Conservation (phyloP, 2,113 vertebrate species). For the Protobothrops flavoviridis region DNA sequence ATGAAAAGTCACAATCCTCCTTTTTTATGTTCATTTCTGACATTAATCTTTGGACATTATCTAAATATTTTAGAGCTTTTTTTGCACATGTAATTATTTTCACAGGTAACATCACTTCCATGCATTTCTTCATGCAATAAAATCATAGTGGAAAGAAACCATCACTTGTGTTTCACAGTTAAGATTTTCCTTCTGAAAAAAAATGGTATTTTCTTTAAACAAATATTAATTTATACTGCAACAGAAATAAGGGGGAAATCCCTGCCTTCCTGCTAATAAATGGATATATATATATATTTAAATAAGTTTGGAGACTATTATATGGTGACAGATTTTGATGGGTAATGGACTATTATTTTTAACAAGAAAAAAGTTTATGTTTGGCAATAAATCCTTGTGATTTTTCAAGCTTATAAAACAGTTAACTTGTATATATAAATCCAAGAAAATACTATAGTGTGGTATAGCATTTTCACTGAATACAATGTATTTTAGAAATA, state of each 20-base stretch:
- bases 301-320: background rate
- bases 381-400: background rate
- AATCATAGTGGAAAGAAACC: conserved; percentile 14
- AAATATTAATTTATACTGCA: conserved; percentile 74
- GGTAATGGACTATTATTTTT: background rate
- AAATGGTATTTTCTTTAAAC: conserved; percentile 49
- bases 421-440: background rate
- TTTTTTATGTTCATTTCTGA: background rate
- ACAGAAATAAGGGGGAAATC: conserved; percentile 63
- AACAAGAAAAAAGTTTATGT: background rate
- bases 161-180: conserved; percentile 33
- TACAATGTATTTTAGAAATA: background rate
- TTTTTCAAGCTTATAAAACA: background rate
- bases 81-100: background rate
- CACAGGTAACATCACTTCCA: background rate
- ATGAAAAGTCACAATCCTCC: background rate
- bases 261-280: background rate
- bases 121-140: conserved; percentile 33
- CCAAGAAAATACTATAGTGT: background rate
- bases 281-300: background rate
- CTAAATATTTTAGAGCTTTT: background rate
- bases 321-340: background rate
- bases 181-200: conserved; percentile 52
- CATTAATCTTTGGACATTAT: background rate
- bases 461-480: background rate